Base-by-base conservation (phyloP, 2,113 vertebrate genomes). In the Labeo rohita region DNA sequence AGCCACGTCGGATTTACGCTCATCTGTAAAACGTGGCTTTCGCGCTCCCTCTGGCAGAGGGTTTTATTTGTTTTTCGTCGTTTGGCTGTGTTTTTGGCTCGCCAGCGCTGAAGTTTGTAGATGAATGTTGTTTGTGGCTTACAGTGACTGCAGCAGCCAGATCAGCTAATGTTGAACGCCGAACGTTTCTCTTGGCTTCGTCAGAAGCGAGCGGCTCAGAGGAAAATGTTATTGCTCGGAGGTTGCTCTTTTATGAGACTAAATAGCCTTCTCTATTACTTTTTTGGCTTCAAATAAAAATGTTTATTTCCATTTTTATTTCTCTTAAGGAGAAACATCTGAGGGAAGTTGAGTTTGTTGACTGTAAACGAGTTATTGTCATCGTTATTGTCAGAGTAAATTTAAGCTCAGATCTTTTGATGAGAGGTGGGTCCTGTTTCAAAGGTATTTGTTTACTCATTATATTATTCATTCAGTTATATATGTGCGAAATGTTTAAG, bases 1-100 rank as follows among this genome's bases (percentile, higher is more conserved):
- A 88, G 86, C 81, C 82, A 65, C 87, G 56, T 21, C 36, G 76
- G 70, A 88, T 82, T 84, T 84, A 78, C 80, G 61, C 65, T 82
- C 85, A 28, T 80, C 83, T 83, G 84, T 63, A 80, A 66, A 66
- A 68, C 36, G 70, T 68, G 78, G 47, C 63, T 43, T 83, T 80
- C 36, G 7, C 36, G n/a, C 78, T 80, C 83, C 72, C 83, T 65
- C 50, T 82, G 63, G 54, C 66, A 66, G 77, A 45, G 50, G 3
- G 9, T 84, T 84, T 80, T 84, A 54, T 61, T 79, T 87, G 86
- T 81, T 87, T 68, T 18, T 66, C 4, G 16, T 11, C 15, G n/a
- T 87, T 80, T 50, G 74, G 18, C 52, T 5, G 54, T 72, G 61
- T 84, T 83, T 59, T 84, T 47, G n/a, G 28, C 68, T 74, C 12